Conservation (phyloP, 2,113 vertebrate species). For the Pachycephala philippinensis region DNA sequence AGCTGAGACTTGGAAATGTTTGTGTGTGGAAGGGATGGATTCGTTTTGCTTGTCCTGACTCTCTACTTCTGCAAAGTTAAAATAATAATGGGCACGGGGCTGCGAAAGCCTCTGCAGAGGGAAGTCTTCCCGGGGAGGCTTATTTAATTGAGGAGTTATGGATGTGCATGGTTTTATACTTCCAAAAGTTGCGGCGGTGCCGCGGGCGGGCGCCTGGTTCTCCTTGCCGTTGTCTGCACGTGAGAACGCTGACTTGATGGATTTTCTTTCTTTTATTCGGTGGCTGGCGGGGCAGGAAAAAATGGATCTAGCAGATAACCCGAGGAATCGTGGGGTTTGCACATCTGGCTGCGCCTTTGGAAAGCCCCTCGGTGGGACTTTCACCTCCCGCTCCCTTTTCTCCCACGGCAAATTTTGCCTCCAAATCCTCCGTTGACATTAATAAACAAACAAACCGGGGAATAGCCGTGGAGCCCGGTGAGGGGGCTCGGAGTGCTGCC, state of each 20-base stretch:
- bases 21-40: not conserved
- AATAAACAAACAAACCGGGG: slow-evolving; percentile 24
- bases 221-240: slow-evolving; percentile 39
- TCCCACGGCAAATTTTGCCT: not conserved
- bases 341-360: slow-evolving; percentile 35
- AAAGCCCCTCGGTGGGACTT: slow-evolving; percentile 25
- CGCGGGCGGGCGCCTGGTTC: not conserved
- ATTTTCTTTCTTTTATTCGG: slow-evolving; percentile 38
- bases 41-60: not conserved
- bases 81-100: not conserved
- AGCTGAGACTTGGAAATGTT: slow-evolving; percentile 16
- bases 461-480: not conserved
- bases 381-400: slow-evolving; percentile 13
- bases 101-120: not conserved
- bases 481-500: not conserved
- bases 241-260: slow-evolving; percentile 41
- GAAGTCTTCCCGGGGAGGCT: not conserved
- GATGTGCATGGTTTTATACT: slow-evolving; percentile 17
- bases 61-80: slow-evolving; percentile 45
- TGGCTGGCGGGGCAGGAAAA: slow-evolving; percentile 11
- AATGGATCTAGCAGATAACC: slow-evolving; percentile 12
- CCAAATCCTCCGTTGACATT: not conserved
- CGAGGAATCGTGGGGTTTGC: not conserved
- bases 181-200: slow-evolving; percentile 42
- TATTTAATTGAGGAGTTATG: not conserved